phyloP scores from a whole-genome alignment of 2,113 vertebrate species.

The Eurystomus gularis region DNA sequence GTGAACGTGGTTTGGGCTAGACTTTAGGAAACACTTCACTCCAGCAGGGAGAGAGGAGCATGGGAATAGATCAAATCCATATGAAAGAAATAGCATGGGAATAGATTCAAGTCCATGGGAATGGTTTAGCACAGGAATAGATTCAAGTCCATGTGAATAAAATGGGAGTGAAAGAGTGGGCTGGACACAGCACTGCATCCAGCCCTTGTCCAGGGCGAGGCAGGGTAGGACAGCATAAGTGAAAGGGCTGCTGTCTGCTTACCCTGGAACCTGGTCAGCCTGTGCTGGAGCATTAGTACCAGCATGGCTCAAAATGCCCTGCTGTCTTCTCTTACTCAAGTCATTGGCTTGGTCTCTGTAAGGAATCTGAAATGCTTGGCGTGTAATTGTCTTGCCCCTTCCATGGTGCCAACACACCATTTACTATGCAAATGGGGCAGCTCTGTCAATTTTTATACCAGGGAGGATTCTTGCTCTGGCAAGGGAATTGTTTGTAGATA shows the following conservation, averaged over 20 bases:
- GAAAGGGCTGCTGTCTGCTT: not conserved
- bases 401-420: not conserved
- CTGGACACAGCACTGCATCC: not conserved
- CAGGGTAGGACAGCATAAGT: not conserved
- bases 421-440: not conserved
- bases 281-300: not conserved
- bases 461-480: not conserved
- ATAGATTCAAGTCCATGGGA: not conserved
- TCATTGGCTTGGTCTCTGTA: not conserved
- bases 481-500: not conserved
- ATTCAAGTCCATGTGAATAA: not conserved
- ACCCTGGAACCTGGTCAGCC: not conserved
- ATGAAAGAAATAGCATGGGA: not conserved
- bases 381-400: not conserved
- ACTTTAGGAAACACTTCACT: not conserved
- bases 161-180: not conserved
- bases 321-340: not conserved
- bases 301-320: not conserved
- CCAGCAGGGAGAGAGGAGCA: not conserved
- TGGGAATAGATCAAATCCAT: not conserved
- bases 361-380: not conserved
- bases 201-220: not conserved
- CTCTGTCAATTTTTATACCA: not conserved
- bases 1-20: not conserved
- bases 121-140: not conserved